Base-by-base conservation (phyloP, 2,797 vertebrate genomes). In the Coranthus polyacanthus region DNA sequence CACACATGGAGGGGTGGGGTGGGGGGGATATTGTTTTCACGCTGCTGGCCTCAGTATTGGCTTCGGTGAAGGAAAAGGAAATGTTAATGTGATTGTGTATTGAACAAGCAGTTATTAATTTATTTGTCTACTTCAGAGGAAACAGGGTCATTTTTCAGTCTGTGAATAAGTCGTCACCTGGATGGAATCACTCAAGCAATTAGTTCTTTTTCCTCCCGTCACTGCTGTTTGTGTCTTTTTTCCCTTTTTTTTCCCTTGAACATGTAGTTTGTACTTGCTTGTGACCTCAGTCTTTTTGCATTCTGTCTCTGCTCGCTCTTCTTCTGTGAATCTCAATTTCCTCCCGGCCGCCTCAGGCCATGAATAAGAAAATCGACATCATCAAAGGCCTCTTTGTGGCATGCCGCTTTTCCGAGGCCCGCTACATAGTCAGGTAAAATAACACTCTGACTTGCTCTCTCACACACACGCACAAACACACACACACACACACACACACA, bases 381-480 rank as follows among this genome's bases (percentile, higher is more conserved):
- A 96, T 98, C 88, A 97, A 97, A 91, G 92, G 94, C 53, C 92
- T 98, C 76, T 97, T 97, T 86, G 96, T 97, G 18, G 96, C 96
- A 1, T 97, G 96, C 74, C 95, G 96, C 54, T 94, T 95, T 69
- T 96, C 96, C 0, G 97, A 98, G 83, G 96, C 97, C 26, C 94
- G 96, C 51, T 97, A 93, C 83, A 95, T 97, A 2, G 93, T 96
- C 85, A 94, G 96, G 96, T 97, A 87, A 88, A 88, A 85, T 68
- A 67, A 81, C 57, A 55, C 72, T 15, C n/a, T n/a, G n/a, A n/a
- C n/a, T n/a, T n/a, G n/a, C n/a, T n/a, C 43, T 6, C 45, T 26
- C 46, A n/a, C 77, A 17, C 67, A 20, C 45, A 43, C 43, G 26
- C 21, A 18, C 39, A 53, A 32, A 18, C 11, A 9, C 13, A 37